Base-by-base conservation (phyloP, 2,888 invertebrate species). In the Drosophila anomelani region DNA sequence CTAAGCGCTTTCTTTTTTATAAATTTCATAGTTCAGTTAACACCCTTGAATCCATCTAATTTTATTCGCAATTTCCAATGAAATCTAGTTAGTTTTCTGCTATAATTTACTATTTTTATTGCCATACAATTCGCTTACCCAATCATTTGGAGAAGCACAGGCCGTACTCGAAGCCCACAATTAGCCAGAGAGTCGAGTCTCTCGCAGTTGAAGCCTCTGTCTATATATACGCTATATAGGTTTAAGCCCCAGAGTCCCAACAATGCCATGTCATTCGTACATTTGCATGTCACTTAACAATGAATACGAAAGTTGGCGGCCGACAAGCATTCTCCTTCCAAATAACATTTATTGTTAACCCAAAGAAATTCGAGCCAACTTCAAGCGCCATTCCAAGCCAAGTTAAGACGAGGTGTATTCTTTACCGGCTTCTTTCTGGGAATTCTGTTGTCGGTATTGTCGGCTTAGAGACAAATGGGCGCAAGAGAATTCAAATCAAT, bases 281-380 rank as follows among this genome's bases (percentile, higher is more conserved):
- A 81, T 85, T 85, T 89, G 89, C 84, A 85, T 85, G 84, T 79
- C 85, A 68, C 51, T 84, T 75, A 62, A 71, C 89, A 79, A 84
- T 77, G 79, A 77, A 75, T 78, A 71, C 64, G 9, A 51, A 60
- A 71, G 68, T 70, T 64, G 75, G 26, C 51, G 10, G n/a, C 26
- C 39, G 47, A 29, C 53, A 36, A 20, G 51, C 51, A 34, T 32
- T 54, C 17, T 47, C 36, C 62, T 51, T 46, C 39, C 74, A 55
- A 55, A 73, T 73, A 69, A 69, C 72, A 69, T 63, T 63, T 71
- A 74, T 74, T 69, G 76, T 76, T 76, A 66, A 70, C 32, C 51
- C 56, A 69, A 53, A 56, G 88, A 85, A 79, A 81, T 70, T 64
- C 39, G 63, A 80, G 80, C 53, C 66, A 70, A 82, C 77, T 82